phyloP scores from a whole-genome alignment of 1,140 invertebrate species.

The Nephila pilipes region DNA sequence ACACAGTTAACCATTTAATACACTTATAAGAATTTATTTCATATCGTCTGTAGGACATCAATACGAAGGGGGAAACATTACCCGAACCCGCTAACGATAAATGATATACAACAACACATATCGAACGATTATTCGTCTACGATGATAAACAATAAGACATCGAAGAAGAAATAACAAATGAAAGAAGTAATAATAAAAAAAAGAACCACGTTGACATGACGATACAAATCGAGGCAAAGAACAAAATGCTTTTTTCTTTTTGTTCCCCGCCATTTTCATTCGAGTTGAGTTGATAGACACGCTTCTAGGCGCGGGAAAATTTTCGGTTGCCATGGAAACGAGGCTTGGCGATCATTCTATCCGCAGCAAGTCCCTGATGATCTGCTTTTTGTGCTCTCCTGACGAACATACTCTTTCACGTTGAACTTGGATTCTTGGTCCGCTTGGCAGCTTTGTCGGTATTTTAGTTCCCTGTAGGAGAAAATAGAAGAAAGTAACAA shows the following conservation, averaged over 20 bases:
- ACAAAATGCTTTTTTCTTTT: slow-evolving; percentile 30
- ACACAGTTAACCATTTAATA: no score
- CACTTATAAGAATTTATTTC: background rate
- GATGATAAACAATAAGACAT: slow-evolving; percentile 27
- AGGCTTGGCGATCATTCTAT: slow-evolving; percentile 48
- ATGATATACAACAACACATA: slow-evolving; percentile 10
- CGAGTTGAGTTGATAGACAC: slow-evolving; percentile 72
- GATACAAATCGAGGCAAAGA: slow-evolving; percentile 23
- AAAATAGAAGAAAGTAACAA: background rate
- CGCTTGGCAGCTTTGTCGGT: slow-evolving; percentile 59
- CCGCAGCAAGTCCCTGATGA: slow-evolving; percentile 70
- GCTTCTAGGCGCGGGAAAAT: slow-evolving; percentile 59
- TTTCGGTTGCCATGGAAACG: slow-evolving; percentile 71
- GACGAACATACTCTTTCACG: slow-evolving; percentile 76
- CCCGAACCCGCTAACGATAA: slow-evolving; percentile 23
- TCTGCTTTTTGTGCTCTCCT: slow-evolving; percentile 75
- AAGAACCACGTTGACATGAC: slow-evolving; percentile 28
- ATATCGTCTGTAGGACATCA: background rate
- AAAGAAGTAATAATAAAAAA: slow-evolving; percentile 4
- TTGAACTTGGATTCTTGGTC: slow-evolving; percentile 76
- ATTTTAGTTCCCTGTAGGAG: slow-evolving; percentile 69
- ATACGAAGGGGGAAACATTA: background rate
- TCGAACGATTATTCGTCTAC: slow-evolving; percentile 20
- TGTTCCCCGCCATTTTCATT: background rate
- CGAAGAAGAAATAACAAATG: background rate